phyloP scores from a whole-genome alignment of 1,140 invertebrate genomes.

The Spodoptera litura region DNA sequence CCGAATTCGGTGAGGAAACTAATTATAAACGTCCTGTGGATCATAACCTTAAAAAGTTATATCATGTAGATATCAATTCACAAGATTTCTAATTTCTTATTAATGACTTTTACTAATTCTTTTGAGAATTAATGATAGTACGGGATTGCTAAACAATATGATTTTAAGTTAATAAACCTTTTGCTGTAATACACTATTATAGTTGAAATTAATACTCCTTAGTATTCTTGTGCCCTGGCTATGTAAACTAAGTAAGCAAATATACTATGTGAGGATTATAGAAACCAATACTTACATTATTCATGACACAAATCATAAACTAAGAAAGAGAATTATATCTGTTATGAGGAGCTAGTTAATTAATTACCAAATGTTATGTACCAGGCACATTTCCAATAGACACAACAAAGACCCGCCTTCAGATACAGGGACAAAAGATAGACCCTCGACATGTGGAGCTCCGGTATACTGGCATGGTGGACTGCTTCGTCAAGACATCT shows the following conservation, averaged over 20 bases:
- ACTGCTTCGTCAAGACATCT: slow-evolving; percentile 90
- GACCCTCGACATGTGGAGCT: slow-evolving; percentile 92
- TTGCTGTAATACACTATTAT: no score
- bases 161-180: no score
- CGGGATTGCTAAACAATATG: no score
- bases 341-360: no score
- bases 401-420: slow-evolving; percentile 97
- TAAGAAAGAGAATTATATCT: no score
- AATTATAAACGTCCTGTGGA: slow-evolving; percentile 28
- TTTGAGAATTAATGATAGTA: not conserved
- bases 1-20: slow-evolving; percentile 94
- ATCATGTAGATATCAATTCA: slow-evolving; percentile 11
- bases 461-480: slow-evolving; percentile 96
- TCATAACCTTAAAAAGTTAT: slow-evolving; percentile 47
- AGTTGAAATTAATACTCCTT: no score
- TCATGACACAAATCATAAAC: no score
- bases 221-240: no score
- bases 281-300: no score
- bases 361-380: not conserved
- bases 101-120: not conserved
- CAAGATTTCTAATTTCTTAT: not conserved
- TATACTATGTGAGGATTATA: no score
- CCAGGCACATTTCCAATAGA: slow-evolving; percentile 99
- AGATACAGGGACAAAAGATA: slow-evolving; percentile 96
- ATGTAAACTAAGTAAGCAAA: no score